phyloP scores from a whole-genome alignment of 1,140 invertebrate species.

The Zelostemma sp. region DNA sequence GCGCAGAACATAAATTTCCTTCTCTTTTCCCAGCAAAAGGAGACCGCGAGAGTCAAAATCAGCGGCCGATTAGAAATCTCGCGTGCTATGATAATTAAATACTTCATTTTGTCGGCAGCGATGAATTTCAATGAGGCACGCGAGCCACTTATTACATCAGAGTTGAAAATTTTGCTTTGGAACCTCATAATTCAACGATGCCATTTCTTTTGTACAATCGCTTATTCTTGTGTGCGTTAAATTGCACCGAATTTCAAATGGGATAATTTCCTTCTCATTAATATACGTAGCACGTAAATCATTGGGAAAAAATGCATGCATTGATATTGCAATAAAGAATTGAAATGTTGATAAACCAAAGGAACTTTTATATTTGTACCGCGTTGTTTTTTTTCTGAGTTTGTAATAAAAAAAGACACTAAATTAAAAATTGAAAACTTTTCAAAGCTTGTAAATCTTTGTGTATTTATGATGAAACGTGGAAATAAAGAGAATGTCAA shows the following conservation, averaged over 20 bases:
- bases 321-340: too few relatives aligned
- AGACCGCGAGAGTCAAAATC: conserved; percentile 35
- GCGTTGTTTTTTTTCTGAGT: not conserved
- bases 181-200: too few relatives aligned
- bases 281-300: too few relatives aligned
- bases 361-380: not conserved
- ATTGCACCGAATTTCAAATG: too few relatives aligned
- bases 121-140: conserved; percentile 47
- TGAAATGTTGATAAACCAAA: not conserved
- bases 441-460: not conserved
- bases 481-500: conserved; percentile 27
- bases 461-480: conserved; percentile 1
- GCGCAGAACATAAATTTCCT: conserved; percentile 36
- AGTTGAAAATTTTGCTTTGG: too few relatives aligned
- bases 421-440: not conserved
- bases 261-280: too few relatives aligned
- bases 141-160: conserved; percentile 34
- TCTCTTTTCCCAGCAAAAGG: conserved; percentile 30
- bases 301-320: too few relatives aligned
- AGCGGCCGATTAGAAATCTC: conserved; percentile 45
- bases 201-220: too few relatives aligned
- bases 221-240: too few relatives aligned
- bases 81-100: conserved; percentile 47
- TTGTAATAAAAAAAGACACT: not conserved
- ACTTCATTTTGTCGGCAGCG: conserved; percentile 38